phyloP scores from a whole-genome alignment of 1,140 invertebrate genomes.

The Bombus superbus region DNA sequence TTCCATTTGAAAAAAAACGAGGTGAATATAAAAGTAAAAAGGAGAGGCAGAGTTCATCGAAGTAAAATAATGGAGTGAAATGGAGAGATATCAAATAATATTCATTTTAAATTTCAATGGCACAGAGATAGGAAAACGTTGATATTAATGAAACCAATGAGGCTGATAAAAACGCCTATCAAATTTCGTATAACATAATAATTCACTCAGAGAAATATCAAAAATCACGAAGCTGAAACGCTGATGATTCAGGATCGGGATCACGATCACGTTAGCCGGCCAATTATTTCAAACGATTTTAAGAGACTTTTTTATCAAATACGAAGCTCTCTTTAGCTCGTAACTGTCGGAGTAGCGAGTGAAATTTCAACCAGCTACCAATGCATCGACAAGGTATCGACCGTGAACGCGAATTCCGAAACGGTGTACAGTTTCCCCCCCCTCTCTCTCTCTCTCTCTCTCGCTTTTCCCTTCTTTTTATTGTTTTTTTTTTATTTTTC shows the following conservation, averaged over 20 bases:
- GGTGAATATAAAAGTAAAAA: not conserved
- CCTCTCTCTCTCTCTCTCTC: not conserved
- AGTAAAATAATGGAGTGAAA: no score
- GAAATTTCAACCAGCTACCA: not conserved
- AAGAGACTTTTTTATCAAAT: not conserved
- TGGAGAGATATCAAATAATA: not conserved
- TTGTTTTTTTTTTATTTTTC: no score
- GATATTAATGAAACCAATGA: not conserved
- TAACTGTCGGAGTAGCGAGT: not conserved
- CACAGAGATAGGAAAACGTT: not conserved
- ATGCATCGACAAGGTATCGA: not conserved
- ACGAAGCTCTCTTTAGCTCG: not conserved
- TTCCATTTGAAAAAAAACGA: not conserved
- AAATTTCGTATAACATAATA: not conserved
- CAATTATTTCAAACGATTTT: not conserved
- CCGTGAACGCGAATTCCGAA: not conserved
- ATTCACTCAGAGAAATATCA: slow-evolving; percentile 23
- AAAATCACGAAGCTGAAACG: not conserved
- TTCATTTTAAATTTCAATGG: not conserved
- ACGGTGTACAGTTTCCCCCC: not conserved
- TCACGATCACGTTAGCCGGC: not conserved
- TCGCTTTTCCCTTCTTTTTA: no score
- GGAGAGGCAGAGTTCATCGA: not conserved
- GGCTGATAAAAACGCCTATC: not conserved
- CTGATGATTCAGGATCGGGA: not conserved